phyloP scores from a whole-genome alignment of 1,140 invertebrate genomes.

The Ylistrum balloti region DNA sequence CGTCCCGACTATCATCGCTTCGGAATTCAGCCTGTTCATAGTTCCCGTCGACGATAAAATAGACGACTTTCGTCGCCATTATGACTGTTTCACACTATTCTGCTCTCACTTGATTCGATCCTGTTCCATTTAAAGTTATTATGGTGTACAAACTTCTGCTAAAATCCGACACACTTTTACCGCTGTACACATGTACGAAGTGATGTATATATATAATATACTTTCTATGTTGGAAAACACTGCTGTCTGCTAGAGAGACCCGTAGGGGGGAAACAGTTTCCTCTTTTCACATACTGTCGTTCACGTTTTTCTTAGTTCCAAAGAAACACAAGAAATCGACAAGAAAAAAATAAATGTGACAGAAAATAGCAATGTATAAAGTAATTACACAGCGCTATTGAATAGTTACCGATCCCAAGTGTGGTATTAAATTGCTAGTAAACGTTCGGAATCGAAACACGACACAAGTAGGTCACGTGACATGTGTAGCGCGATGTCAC shows the following conservation, averaged over 20 bases:
- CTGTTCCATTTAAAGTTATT: background rate
- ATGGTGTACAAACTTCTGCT: constrained; percentile 18
- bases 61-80: constrained; percentile 76
- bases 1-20: constrained; percentile 72
- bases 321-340: too few species aligned
- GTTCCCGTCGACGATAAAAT: constrained; percentile 72
- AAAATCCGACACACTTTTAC: background rate
- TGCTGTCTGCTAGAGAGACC: constrained; percentile 23
- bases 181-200: background rate
- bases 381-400: too few species aligned
- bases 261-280: background rate
- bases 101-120: background rate
- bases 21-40: constrained; percentile 75
- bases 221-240: background rate
- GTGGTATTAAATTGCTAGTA: too few species aligned
- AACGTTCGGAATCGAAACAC: background rate
- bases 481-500: background rate
- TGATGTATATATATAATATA: background rate
- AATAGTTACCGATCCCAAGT: too few species aligned
- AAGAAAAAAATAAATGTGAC: too few species aligned
- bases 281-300: background rate
- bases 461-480: background rate
- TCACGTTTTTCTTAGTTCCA: background rate
- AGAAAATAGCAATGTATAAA: background rate
- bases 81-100: background rate